Evolutionary conservation across 2,113 vertebrate species (phyloP).

Genomic region (Oryzias melastigma): DNA sequence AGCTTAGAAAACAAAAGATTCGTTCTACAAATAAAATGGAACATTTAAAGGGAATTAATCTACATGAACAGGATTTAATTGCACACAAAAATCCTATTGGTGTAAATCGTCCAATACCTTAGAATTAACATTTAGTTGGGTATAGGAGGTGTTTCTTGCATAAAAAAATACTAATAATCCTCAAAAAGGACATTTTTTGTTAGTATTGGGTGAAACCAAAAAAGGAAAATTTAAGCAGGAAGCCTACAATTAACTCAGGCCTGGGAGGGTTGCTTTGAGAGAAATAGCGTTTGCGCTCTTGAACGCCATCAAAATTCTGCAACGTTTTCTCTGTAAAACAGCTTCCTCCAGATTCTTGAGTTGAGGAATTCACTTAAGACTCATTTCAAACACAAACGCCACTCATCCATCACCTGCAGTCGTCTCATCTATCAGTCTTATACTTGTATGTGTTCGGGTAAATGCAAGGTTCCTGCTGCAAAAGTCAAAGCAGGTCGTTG

Average conservation of each 20-base stretch:
- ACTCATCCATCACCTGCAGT: conserved; percentile 14
- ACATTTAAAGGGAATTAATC: background rate
- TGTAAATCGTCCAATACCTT: background rate
- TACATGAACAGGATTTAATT: background rate
- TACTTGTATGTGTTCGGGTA: too few relatives aligned
- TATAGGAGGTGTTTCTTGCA: conserved; percentile 6
- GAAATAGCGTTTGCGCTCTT: conserved; percentile 10
- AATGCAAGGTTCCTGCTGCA: too few relatives aligned
- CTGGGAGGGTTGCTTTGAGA: conserved; percentile 17
- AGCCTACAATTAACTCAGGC: conserved; percentile 6
- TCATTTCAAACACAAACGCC: conserved; percentile 9
- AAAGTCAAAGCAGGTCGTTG: too few relatives aligned
- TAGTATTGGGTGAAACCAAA: conserved; percentile 7
- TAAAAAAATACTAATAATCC: conserved; percentile 18
- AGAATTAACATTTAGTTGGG: background rate
- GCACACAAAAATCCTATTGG: background rate
- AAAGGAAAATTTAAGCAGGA: conserved; percentile 24
- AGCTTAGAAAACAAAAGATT: background rate
- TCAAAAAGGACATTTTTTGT: conserved; percentile 25
- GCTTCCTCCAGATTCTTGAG: conserved; percentile 38
- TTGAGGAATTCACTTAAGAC: conserved; percentile 16
- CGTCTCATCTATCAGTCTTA: background rate
- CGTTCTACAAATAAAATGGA: background rate
- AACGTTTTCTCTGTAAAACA: conserved; percentile 9
- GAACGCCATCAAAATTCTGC: conserved; percentile 19